Base-by-base conservation (phyloP, 2,888 invertebrate species). In the Harpagoxenus sublaevis region DNA sequence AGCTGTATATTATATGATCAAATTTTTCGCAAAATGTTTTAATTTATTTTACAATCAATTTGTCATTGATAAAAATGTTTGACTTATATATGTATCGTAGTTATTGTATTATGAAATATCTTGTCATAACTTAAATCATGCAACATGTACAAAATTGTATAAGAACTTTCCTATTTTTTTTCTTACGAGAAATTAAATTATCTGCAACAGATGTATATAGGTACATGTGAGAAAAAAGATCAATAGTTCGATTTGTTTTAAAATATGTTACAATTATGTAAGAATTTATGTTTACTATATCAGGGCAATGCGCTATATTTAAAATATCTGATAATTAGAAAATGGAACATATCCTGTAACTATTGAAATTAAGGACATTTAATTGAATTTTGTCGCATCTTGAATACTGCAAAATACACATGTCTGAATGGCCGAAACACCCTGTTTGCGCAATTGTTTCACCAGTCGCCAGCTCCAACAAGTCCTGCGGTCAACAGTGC, bases 361-460 rank as follows among this genome's bases (percentile, higher is more conserved):
- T 53, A 45, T 23, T 10, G 8, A 45, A 70, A n/a, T 28, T 71
- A 57, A 48, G 48, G 18, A 35, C 18, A 12, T 71, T 60, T 12
- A 39, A 68, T 15, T 45, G 6, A 57, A 42, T 70, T 57, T 57
- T 35, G 18, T 57, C 1, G 31, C 42, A 57, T 70, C 31, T 39
- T 23, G 79, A 70, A 60, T 10, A 10, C n/a, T 51, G 55, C 42
- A 35, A 42, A 48, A 60, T 81, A 81, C n/a, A 18, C 48, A 35
- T 28, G 35, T 35, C 39, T 39, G 65, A 77, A 62, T 60, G 31
- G 18, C 51, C 55, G 55, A 39, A 78, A 77, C n/a, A 66, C 45
- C 23, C 51, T 84, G 74, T 81, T 81, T 81, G 60, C 73, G n/a
- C 73, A 48, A 81, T 81, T 81, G 73, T 81, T 81, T 81, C 60